phyloP scores from a whole-genome alignment of 2,888 invertebrate genomes.

The Brenthis daphne region DNA sequence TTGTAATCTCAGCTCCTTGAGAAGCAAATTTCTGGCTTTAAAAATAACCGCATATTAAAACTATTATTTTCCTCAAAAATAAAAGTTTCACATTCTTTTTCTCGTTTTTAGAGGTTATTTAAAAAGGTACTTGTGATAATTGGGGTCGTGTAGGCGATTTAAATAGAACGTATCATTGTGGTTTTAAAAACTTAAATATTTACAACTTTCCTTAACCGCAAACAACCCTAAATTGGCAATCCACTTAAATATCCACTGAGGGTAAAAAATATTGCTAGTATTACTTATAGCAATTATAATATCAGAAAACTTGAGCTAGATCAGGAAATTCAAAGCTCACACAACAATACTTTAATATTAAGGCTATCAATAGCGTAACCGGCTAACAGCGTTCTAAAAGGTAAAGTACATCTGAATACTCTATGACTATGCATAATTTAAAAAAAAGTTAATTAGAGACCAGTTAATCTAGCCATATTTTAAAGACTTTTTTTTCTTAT shows the following conservation, averaged over 20 bases:
- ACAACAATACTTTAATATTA: not conserved
- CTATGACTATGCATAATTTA: not conserved
- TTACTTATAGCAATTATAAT: not conserved
- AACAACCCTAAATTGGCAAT: no score
- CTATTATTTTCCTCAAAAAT: no score
- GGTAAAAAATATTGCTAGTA: no score
- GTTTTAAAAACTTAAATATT: no score
- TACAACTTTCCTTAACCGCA: no score
- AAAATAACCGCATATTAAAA: not conserved
- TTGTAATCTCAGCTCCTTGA: conserved; percentile 2
- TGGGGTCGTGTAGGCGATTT: no score
- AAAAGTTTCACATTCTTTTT: not conserved
- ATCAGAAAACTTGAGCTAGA: not conserved
- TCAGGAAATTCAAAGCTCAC: not conserved
- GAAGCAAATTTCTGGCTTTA: not conserved
- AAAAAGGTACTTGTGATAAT: no score
- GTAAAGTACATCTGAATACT: not conserved
- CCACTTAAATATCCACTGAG: no score
- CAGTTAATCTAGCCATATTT: conserved; percentile 12
- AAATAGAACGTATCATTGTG: no score
- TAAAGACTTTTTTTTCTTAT: not conserved
- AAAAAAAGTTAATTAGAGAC: conserved; percentile 12
- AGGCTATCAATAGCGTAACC: not conserved
- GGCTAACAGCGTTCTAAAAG: not conserved
- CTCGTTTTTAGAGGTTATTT: no score